phyloP scores from a whole-genome alignment of 2,888 invertebrate genomes.

The Coelogynopora nodosa region DNA sequence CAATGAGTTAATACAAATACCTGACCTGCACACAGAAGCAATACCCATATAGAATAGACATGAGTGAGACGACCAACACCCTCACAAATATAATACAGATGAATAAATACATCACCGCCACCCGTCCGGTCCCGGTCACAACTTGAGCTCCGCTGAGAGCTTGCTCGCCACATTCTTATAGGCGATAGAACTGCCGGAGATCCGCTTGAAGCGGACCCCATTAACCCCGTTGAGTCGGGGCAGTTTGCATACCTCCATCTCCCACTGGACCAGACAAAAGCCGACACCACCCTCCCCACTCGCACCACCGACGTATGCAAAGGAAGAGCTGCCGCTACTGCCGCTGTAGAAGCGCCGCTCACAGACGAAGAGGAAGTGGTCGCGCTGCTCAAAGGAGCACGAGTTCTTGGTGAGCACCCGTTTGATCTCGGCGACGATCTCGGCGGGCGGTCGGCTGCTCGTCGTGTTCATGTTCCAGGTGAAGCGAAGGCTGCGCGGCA shows the following conservation, averaged over 20 bases:
- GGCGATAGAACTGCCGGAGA: conserved; percentile 67
- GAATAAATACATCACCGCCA: too few relatives aligned
- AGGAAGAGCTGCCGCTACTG: not conserved
- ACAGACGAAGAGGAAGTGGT: conserved; percentile 91
- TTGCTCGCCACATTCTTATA: conserved; percentile 46
- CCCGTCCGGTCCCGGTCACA: too few relatives aligned
- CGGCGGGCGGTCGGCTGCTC: conserved; percentile 88
- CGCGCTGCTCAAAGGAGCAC: conserved; percentile 98
- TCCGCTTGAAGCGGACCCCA: conserved; percentile 74
- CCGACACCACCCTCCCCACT: conserved; percentile 69
- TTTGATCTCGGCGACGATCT: conserved; percentile 97
- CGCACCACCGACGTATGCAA: too few relatives aligned
- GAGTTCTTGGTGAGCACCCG: conserved; percentile 95
- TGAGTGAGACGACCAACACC: too few relatives aligned
- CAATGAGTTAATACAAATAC: too few relatives aligned
- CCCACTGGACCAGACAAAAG: conserved; percentile 77
- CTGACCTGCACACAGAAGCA: too few relatives aligned
- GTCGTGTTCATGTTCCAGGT: conserved; percentile 99
- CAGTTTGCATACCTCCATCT: conserved; percentile 80
- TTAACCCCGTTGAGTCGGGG: conserved; percentile 94
- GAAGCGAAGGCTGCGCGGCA: conserved; percentile 92
- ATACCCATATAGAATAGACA: too few relatives aligned
- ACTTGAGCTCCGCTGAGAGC: conserved; percentile 43
- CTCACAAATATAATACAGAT: too few relatives aligned
- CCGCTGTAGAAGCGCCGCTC: conserved; percentile 75